phyloP scores from a whole-genome alignment of 2,113 vertebrate species.

The Pangasianodon gigas region DNA sequence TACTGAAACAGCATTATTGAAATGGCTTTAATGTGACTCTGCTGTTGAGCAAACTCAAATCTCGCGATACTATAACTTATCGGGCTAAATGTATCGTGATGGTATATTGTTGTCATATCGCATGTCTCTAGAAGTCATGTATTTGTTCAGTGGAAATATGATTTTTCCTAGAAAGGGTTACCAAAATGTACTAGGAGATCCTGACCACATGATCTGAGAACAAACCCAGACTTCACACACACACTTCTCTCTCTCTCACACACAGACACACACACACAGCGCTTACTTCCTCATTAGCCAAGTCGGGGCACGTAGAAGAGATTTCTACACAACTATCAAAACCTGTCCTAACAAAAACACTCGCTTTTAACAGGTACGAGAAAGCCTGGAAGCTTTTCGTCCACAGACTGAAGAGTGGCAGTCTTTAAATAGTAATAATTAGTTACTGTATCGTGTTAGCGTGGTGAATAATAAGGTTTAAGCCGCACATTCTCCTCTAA shows the following conservation, averaged over 20 bases:
- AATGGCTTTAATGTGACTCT: background rate
- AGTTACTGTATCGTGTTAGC: background rate
- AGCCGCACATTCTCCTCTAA: background rate
- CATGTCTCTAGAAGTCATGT: no score
- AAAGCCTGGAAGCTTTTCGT: background rate
- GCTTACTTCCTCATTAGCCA: conserved; percentile 22
- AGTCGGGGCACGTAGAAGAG: background rate
- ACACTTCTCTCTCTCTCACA: background rate
- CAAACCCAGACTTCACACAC: background rate
- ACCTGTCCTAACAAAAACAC: background rate
- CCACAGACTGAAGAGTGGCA: background rate
- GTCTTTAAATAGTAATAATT: background rate
- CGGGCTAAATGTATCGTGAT: background rate
- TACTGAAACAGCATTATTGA: background rate
- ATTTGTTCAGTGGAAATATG: background rate
- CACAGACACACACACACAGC: background rate
- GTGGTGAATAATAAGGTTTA: background rate
- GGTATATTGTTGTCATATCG: background rate
- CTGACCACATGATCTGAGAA: background rate
- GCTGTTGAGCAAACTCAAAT: background rate
- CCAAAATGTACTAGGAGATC: background rate
- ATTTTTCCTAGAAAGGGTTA: background rate
- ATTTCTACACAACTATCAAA: background rate
- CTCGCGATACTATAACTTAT: conserved; percentile 2
- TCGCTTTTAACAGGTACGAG: background rate